Evolutionary conservation across 2,888 invertebrate genomes (phyloP).

Genomic region (Drosophila ochracea): DNA sequence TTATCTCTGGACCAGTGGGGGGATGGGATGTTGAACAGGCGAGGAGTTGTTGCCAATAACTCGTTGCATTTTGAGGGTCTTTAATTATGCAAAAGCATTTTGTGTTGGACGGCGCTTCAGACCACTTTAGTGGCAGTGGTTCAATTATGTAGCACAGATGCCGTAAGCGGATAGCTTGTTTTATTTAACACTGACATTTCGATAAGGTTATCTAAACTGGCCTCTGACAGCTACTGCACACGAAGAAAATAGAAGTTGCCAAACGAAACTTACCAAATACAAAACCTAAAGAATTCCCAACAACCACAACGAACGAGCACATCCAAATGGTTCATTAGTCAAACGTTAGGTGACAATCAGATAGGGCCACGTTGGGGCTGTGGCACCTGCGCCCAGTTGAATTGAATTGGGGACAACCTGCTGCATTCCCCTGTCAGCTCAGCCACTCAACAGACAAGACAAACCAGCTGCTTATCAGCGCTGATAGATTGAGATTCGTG

Average conservation of each 20-base stretch:
- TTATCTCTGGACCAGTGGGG: neutral
- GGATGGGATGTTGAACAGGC: neutral
- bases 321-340: slow-evolving; percentile 70
- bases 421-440: slow-evolving; percentile 62
- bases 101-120: slow-evolving; percentile 21
- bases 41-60: slow-evolving; percentile 19
- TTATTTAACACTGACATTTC: slow-evolving; percentile 58
- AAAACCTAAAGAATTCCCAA: slow-evolving; percentile 32
- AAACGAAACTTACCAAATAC: slow-evolving; percentile 19
- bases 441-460: slow-evolving; percentile 24
- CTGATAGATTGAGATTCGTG: slow-evolving; percentile 53
- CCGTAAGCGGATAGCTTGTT: slow-evolving; percentile 64
- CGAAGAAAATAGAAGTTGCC: slow-evolving; percentile 34
- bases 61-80: slow-evolving; percentile 36
- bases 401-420: slow-evolving; percentile 70
- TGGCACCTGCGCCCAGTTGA: slow-evolving; percentile 37
- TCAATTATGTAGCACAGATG: slow-evolving; percentile 75
- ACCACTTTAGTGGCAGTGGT: slow-evolving; percentile 46
- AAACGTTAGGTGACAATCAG: slow-evolving; percentile 78
- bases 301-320: neutral
- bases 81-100: slow-evolving; percentile 60
- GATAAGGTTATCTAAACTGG: slow-evolving; percentile 69
- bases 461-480: slow-evolving; percentile 55
- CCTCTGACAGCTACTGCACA: slow-evolving; percentile 60
- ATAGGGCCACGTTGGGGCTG: slow-evolving; percentile 48